Evolutionary conservation across 2,888 invertebrate genomes (phyloP).

Genomic region (Diarsia mendica): DNA sequence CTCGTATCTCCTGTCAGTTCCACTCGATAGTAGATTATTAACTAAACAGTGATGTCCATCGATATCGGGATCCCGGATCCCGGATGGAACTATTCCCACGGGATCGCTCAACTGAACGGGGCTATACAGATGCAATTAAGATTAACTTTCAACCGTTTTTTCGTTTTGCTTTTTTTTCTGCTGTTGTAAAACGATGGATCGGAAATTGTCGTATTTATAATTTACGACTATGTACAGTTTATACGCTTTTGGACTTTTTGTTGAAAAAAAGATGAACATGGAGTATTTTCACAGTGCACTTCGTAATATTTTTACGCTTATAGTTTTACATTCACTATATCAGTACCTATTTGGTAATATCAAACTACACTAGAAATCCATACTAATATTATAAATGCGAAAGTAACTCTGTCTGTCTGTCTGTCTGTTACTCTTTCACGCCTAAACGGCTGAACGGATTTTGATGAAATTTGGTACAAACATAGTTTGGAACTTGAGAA

Average conservation of each 20-base stretch:
- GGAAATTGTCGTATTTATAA: slow-evolving; percentile 17
- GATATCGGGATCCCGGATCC: slow-evolving; percentile 28
- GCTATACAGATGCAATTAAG: slow-evolving; percentile 58
- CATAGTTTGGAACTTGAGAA: too few species aligned
- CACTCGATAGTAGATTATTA: slow-evolving; percentile 46
- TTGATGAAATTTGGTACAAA: too few species aligned
- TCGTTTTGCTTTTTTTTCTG: slow-evolving; percentile 2
- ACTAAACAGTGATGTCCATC: slow-evolving; percentile 46
- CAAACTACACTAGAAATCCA: too few species aligned
- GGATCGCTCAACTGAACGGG: slow-evolving; percentile 34
- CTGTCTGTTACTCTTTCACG: too few species aligned
- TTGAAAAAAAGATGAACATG: not conserved
- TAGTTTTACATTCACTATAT: not conserved
- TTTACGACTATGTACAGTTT: not conserved
- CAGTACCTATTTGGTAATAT: not conserved
- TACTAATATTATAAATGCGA: too few species aligned
- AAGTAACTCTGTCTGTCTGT: too few species aligned
- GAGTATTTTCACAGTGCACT: not conserved
- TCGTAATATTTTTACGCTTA: not conserved
- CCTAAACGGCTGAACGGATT: too few species aligned
- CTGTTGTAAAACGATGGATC: slow-evolving; percentile 15
- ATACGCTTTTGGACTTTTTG: not conserved
- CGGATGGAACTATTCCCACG: slow-evolving; percentile 54
- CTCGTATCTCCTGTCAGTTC: not conserved
- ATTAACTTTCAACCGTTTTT: slow-evolving; percentile 51